phyloP scores from a whole-genome alignment of 1,140 invertebrate species.

The Stegodyphus mimosarum region DNA sequence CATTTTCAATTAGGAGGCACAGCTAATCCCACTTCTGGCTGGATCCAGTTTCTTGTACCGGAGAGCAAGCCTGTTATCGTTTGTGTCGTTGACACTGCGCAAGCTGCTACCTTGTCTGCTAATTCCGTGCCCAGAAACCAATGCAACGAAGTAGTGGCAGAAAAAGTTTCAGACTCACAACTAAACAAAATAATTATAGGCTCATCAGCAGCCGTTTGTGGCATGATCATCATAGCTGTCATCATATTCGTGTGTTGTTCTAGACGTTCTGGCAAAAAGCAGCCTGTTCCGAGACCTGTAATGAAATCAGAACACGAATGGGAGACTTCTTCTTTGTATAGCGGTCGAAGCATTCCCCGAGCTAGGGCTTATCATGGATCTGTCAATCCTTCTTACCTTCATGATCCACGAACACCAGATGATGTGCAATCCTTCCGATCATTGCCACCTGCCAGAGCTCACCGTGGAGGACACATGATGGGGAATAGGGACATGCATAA shows the following conservation, averaged over 20 bases:
- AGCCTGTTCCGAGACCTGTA: constrained; percentile 67
- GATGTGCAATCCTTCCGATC: constrained; percentile 62
- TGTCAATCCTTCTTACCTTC: constrained; percentile 52
- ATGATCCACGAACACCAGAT: constrained; percentile 46
- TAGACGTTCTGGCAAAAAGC: constrained; percentile 83
- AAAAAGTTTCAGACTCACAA: constrained; percentile 52
- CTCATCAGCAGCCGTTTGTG: constrained; percentile 89
- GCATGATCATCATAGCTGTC: constrained; percentile 92
- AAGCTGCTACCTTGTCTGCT: constrained; percentile 78
- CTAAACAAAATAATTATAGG: constrained; percentile 94
- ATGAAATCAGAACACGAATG: constrained; percentile 75
- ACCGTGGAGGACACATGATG: constrained; percentile 17
- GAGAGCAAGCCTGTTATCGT: constrained; percentile 76
- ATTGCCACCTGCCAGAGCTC: constrained; percentile 35
- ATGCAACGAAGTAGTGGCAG: constrained; percentile 81
- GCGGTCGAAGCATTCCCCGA: constrained; percentile 87
- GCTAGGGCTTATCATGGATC: constrained; percentile 76
- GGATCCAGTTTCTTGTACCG: constrained; percentile 65
- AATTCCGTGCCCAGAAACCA: constrained; percentile 86
- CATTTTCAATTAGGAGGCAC: constrained; percentile 92
- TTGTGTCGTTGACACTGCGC: constrained; percentile 83
- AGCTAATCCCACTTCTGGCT: constrained; percentile 88
- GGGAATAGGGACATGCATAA: constrained; percentile 29
- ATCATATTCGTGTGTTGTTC: constrained; percentile 87
- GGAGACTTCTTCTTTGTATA: constrained; percentile 93